Conservation (phyloP, 2,888 invertebrate genomes). For the Lathronympha strigana region DNA sequence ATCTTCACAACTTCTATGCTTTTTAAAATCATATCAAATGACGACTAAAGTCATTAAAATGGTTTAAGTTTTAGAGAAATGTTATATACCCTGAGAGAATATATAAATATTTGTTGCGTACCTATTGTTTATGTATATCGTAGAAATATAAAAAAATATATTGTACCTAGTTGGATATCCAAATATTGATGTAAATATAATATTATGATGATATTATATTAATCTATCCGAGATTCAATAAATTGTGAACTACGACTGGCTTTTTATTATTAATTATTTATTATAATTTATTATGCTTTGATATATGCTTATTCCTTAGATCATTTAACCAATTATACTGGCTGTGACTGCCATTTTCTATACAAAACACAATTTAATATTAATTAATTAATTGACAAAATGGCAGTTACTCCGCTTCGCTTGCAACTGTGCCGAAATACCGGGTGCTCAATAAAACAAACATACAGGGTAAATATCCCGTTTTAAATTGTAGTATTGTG, state of each 20-base stretch:
- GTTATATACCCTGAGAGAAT: slow-evolving; percentile 49
- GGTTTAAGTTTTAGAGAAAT: slow-evolving; percentile 47
- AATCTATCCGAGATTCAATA: slow-evolving; percentile 77
- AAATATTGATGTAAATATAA: slow-evolving; percentile 76
- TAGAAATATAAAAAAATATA: slow-evolving; percentile 62
- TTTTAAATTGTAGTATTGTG: too few species aligned
- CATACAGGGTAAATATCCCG: too few species aligned
- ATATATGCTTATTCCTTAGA: background rate
- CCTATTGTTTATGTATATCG: slow-evolving; percentile 62
- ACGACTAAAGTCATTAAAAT: slow-evolving; percentile 39
- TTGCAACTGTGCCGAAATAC: too few species aligned
- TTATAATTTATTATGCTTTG: background rate
- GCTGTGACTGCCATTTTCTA: too few species aligned
- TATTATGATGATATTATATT: slow-evolving; percentile 71
- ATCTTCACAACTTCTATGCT: slow-evolving; percentile 26
- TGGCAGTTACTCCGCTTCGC: too few species aligned
- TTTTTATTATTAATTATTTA: slow-evolving; percentile 44
- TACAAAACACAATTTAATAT: too few species aligned
- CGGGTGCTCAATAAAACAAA: too few species aligned
- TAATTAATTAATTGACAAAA: too few species aligned
- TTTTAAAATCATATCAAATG: slow-evolving; percentile 39
- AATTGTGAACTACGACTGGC: slow-evolving; percentile 59
- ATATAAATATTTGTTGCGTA: slow-evolving; percentile 68
- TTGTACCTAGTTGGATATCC: slow-evolving; percentile 63
- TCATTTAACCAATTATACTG: too few species aligned